phyloP scores from a whole-genome alignment of 2,888 invertebrate species.

The Erannis defoliaria region DNA sequence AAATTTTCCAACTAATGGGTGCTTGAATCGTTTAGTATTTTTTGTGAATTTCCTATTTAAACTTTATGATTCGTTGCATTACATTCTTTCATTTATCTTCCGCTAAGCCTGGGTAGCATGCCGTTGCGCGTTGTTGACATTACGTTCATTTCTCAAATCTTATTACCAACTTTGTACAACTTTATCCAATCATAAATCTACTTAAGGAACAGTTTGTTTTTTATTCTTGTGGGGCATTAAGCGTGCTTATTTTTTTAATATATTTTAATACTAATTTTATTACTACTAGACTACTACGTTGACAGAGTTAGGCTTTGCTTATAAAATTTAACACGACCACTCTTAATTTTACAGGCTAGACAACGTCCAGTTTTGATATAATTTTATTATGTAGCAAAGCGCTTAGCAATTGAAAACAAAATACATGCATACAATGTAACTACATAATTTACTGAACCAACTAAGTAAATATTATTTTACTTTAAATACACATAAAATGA shows the following conservation, averaged over 20 bases:
- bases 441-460: too few species aligned
- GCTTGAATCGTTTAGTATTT: conserved; percentile 25
- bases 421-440: too few species aligned
- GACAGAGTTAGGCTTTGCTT: background rate
- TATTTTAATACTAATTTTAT: conserved; percentile 37
- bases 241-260: conserved; percentile 56
- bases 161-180: conserved; percentile 71
- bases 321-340: background rate
- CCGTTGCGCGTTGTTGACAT: conserved; percentile 74
- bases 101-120: conserved; percentile 67
- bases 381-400: too few species aligned
- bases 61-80: conserved; percentile 62
- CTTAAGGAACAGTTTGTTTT: conserved; percentile 55
- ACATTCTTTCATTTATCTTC: conserved; percentile 74
- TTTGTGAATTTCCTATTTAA: conserved; percentile 44
- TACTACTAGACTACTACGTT: too few species aligned
- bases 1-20: conserved; percentile 13
- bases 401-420: too few species aligned
- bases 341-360: background rate
- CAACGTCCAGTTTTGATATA: too few species aligned
- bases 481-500: too few species aligned
- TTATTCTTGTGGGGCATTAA: conserved; percentile 48
- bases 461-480: too few species aligned
- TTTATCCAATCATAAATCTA: conserved; percentile 71
- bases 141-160: conserved; percentile 80